Percentiles rank a stretch among this genome's conserved stretches.
Evolutionary conservation across 2,888 invertebrate species (phyloP).

Genomic region (Polymixis flavicincta): DNA sequence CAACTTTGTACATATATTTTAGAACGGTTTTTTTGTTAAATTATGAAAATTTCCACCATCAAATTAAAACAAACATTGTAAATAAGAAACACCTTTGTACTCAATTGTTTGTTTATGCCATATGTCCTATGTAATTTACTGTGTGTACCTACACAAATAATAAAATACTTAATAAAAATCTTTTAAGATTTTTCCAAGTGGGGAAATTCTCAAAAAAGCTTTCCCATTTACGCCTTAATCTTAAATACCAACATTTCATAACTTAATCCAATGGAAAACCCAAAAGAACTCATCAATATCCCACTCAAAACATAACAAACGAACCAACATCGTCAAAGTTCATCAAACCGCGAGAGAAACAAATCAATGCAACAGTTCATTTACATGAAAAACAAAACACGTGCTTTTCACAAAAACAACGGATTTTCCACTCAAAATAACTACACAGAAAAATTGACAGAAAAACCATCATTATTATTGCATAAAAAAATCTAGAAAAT

Average conservation of each 20-base stretch:
- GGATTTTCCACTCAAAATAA: background rate
- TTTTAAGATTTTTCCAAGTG: too few relatives aligned
- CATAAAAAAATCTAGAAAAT: background rate
- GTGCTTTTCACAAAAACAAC: background rate
- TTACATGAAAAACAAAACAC: conserved; percentile 28
- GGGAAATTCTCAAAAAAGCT: background rate
- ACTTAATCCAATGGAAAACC: background rate
- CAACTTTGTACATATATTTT: too few relatives aligned
- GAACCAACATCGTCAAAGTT: conserved; percentile 14
- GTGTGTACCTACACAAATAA: too few relatives aligned
- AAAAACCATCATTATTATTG: background rate
- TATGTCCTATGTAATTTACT: too few relatives aligned
- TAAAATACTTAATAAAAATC: too few relatives aligned
- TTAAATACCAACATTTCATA: background rate
- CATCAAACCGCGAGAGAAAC: conserved; percentile 26
- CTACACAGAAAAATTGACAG: background rate
- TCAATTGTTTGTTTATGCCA: too few relatives aligned
- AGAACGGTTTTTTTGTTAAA: too few relatives aligned
- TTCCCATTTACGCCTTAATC: background rate
- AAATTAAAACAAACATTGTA: background rate
- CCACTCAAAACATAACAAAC: background rate
- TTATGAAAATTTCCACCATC: background rate
- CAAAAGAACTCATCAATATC: background rate
- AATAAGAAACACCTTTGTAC: too few relatives aligned
- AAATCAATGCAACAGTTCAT: conserved; percentile 51